Evolutionary conservation across 2,797 vertebrate genomes (phyloP).

Genomic region (Diglossa cyanea): DNA sequence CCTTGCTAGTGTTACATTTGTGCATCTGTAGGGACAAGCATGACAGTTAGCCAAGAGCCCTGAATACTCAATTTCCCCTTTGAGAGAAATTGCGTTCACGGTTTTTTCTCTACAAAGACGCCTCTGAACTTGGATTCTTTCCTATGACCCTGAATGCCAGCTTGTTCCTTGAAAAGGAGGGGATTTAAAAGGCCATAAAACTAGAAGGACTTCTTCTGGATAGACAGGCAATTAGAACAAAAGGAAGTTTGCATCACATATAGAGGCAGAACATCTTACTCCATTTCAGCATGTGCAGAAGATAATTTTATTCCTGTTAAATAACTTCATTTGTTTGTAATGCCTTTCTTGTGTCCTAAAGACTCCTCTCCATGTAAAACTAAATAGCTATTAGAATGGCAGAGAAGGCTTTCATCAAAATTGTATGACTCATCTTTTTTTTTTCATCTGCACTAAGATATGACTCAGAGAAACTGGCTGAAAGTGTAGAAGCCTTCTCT

Average conservation of each 20-base stretch:
- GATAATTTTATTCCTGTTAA: background rate
- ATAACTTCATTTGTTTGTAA: background rate
- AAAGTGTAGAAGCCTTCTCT: background rate
- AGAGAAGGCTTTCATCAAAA: background rate
- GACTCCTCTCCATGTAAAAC: background rate
- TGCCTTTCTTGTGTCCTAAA: background rate
- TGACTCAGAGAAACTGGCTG: background rate
- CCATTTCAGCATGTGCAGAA: background rate
- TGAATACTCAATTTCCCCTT: conserved; percentile 34
- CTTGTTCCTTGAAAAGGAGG: conserved; percentile 42
- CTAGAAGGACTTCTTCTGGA: background rate
- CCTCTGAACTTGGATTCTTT: conserved; percentile 69
- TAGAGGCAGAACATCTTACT: background rate
- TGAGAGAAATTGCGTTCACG: conserved; percentile 51
- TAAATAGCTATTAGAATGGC: background rate
- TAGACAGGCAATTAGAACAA: background rate
- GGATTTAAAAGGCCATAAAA: conserved; percentile 30
- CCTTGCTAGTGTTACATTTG: conserved; percentile 3
- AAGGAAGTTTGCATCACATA: background rate
- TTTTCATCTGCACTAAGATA: background rate
- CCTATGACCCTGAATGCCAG: conserved; percentile 26
- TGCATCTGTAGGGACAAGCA: conserved; percentile 1
- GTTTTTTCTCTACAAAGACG: conserved; percentile 62
- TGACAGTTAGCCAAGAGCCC: conserved; percentile 13
- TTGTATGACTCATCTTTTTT: background rate